These are phyloP conservation scores for Yponomeuta plumbellus DNA, from an alignment of 2,888 invertebrate genomes.

Conservation along the genomic window DNA sequence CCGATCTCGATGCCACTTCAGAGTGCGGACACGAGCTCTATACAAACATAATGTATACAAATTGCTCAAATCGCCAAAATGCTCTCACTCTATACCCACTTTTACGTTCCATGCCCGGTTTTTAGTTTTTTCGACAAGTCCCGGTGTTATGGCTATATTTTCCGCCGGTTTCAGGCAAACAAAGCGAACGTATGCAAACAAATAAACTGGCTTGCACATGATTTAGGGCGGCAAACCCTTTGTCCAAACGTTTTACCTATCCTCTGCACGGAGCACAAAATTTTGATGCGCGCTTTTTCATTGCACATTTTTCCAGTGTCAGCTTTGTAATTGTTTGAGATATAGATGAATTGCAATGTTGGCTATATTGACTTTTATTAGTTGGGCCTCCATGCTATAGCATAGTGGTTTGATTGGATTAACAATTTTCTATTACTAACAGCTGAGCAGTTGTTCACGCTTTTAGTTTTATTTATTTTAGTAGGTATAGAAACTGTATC, in stretches of 20 bases:
- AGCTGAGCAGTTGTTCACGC: no score
- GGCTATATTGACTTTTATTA: not conserved
- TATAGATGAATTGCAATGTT: not conserved
- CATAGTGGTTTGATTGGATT: no score
- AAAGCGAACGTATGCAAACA: slow-evolving; percentile 14
- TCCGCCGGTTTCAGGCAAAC: slow-evolving; percentile 10
- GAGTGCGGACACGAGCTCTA: no score
- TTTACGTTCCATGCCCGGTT: not conserved
- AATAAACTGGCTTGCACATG: slow-evolving; percentile 9
- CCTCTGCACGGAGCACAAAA: not conserved
- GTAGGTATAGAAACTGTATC: no score
- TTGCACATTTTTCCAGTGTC: not conserved
- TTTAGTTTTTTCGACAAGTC: not conserved
- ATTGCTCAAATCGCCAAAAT: not conserved
- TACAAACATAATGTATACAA: no score
- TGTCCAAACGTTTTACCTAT: slow-evolving; percentile 7
- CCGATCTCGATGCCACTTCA: no score
- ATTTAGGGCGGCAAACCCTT: slow-evolving; percentile 17
- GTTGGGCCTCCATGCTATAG: no score
- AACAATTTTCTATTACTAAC: no score
- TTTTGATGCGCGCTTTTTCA: slow-evolving; percentile 7
- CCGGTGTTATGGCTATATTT: slow-evolving; percentile 10
- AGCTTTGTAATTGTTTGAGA: not conserved
- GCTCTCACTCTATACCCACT: not conserved
- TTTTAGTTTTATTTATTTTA: no score